Evolutionary conservation across 2,888 invertebrate genomes (phyloP).

Genomic region (Prosapia bicincta): DNA sequence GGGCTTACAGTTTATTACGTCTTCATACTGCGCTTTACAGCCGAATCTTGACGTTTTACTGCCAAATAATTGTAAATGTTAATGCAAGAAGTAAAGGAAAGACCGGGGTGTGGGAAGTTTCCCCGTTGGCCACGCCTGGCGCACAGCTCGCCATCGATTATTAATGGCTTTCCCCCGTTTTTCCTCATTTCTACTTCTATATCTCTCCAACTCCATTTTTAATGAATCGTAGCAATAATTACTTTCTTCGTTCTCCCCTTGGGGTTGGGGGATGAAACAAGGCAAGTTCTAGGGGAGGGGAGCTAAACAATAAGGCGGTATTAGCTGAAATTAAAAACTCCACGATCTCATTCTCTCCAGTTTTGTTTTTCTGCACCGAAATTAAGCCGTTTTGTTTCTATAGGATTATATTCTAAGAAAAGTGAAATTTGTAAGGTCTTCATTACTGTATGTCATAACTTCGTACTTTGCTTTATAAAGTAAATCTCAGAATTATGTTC

Average conservation of each 20-base stretch:
- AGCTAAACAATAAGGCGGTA: background rate
- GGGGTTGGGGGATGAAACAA: background rate
- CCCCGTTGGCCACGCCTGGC: background rate
- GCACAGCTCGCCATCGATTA: conserved; percentile 11
- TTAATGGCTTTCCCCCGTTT: background rate
- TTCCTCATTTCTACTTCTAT: conserved; percentile 22
- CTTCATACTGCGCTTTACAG: too few species aligned
- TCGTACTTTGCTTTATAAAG: too few species aligned
- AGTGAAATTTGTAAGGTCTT: too few species aligned
- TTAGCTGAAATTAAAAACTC: background rate
- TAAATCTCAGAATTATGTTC: too few species aligned
- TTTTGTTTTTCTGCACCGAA: background rate
- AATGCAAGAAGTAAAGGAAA: background rate
- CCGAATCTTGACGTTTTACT: background rate
- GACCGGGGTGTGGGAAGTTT: background rate
- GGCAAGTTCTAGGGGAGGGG: background rate
- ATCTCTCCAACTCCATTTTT: conserved; percentile 24
- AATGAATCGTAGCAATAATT: conserved; percentile 28
- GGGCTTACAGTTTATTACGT: too few species aligned
- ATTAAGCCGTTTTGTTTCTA: too few species aligned
- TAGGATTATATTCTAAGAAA: too few species aligned
- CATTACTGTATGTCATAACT: too few species aligned
- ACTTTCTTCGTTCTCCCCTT: conserved; percentile 17
- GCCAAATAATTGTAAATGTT: background rate
- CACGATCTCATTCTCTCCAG: background rate